Base-by-base conservation (phyloP, 1,140 invertebrate genomes). In the Neotoxoptera formosana region DNA sequence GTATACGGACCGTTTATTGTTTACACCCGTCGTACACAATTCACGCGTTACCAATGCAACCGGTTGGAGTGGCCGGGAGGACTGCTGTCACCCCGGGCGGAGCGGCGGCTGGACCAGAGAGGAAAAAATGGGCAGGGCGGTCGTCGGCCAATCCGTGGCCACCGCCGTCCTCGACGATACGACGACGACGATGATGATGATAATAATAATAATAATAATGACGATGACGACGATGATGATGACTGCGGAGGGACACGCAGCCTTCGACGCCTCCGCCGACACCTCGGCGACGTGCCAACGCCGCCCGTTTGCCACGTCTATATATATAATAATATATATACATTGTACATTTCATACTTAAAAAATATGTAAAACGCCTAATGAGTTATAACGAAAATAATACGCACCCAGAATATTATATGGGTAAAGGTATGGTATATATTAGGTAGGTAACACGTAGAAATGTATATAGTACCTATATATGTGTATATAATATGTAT, bases 101-200 rank as follows among this genome's bases (percentile, higher is more conserved):
- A 48, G 47, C 45, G 47, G 30, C 84, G 86, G 47, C 87, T n/a
- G 87, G 87, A 34, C 87, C 47, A 34, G 87, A 88, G 87, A 51
- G n/a, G 47, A 53, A 53, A 88, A 51, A 48, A 88, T 88, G 87
- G 87, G 87, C 87, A 88, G 87, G 87, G 36, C 87, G 87, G 48
- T n/a, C 47, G 87, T 36, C 87, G 87, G 87, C 87, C 87, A 88
- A 88, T 88, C 86, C 86, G 47, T 17, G 17, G 47, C 45, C 86
- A 20, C 86, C 48, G 8, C 7, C 60, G 83, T 41, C 8, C 3
- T 11, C 36, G 36, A 84, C 25, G 11, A 84, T 36, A 8, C 47
- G 47, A 88, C n/a, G 21, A 14, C 48, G 8, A 36, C 20, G 11
- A 17, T 20, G 17, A 53, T 48, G 14, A 48, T 48, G 47, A 53